A percentile compares a stretch with the other conserved stretches of the same genome.
Conservation (phyloP, 1,140 invertebrate species). For the Dreissena rostriformis region DNA sequence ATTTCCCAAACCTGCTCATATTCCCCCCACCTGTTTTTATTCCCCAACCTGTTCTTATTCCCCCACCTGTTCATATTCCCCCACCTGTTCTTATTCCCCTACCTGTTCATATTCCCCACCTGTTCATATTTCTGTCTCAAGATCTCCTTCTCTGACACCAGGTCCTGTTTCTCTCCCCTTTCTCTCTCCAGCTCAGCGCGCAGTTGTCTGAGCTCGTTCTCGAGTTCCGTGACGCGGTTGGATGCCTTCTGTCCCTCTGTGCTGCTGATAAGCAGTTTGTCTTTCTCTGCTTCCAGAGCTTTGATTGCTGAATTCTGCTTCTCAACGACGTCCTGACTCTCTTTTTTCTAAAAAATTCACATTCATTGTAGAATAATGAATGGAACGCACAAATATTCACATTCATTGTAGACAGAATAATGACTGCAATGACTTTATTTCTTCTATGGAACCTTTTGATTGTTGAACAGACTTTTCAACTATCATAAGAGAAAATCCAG, state of each 20-base stretch:
- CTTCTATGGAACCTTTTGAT: no score
- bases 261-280: conserved; percentile 85
- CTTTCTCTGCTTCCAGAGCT: conserved; percentile 79
- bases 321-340: conserved; percentile 6
- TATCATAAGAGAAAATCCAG: no score
- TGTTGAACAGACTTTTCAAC: no score
- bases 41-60: no score
- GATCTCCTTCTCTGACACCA: conserved; percentile 82
- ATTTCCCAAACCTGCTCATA: no score
- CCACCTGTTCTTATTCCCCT: no score
- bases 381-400: background rate
- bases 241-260: conserved; percentile 85
- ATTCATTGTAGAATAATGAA: background rate
- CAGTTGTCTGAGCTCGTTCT: conserved; percentile 74
- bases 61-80: no score
- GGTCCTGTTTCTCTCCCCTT: conserved; percentile 88
- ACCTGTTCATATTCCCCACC: no score
- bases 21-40: no score
- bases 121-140: conserved; percentile 83
- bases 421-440: no score
- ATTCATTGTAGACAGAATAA: no score
- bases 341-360: conserved; percentile 44
- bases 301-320: conserved; percentile 85
- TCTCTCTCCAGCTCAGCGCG: conserved; percentile 70
- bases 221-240: conserved; percentile 85